A percentile compares a stretch with the other conserved stretches of the same genome.
Evolutionary conservation across 1,140 invertebrate genomes (phyloP).

Genomic region (Phymorhynchus buccinoides): DNA sequence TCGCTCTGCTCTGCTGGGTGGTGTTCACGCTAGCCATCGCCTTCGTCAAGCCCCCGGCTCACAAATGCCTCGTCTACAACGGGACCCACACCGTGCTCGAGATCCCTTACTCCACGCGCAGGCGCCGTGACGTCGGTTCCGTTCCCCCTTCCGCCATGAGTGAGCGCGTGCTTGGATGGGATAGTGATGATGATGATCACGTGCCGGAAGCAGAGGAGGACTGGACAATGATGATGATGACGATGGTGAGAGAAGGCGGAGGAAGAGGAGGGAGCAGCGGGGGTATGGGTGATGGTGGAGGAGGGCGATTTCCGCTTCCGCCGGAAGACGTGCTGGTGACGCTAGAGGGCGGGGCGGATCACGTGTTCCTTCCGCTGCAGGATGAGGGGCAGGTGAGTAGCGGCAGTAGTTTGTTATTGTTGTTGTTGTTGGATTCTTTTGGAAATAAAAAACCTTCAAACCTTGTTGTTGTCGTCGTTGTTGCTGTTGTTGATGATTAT

Average conservation of each 20-base stretch:
- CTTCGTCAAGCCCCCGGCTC: conserved; percentile 93
- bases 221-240: too few species aligned
- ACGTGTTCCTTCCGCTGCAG: background rate
- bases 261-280: too few species aligned
- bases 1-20: conserved; percentile 94
- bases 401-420: background rate
- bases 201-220: conserved; percentile 13
- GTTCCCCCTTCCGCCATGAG: too few species aligned
- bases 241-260: too few species aligned
- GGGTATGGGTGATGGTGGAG: background rate
- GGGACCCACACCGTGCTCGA: conserved; percentile 77
- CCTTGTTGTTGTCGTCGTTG: too few species aligned
- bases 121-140: conserved; percentile 38
- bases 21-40: conserved; percentile 96
- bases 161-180: too few species aligned
- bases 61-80: conserved; percentile 87
- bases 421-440: background rate
- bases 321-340: conserved; percentile 12
- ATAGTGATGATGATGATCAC: too few species aligned
- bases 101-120: conserved; percentile 41
- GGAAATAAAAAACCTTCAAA: too few species aligned
- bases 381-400: background rate
- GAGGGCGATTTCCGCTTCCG: background rate
- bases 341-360: conserved; percentile 33
- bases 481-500: too few species aligned